These are phyloP conservation scores for Sterna hirundo DNA, from an alignment of 2,113 vertebrate genomes.

Conservation along the genomic window DNA sequence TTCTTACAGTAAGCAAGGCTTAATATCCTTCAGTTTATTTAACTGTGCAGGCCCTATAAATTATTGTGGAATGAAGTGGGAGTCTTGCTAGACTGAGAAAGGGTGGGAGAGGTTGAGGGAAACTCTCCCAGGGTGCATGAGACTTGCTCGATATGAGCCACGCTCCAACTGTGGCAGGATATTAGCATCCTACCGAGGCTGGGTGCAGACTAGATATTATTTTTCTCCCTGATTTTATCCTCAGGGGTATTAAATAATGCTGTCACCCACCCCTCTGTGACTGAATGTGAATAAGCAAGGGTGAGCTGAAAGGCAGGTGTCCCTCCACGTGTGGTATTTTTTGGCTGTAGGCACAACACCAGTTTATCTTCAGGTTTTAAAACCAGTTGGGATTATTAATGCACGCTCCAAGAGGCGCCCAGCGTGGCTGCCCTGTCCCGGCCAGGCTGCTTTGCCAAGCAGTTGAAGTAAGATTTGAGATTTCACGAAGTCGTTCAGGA, in stretches of 20 bases:
- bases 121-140: background rate
- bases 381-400: fast-evolving
- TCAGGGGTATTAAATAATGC: background rate
- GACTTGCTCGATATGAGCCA: fast-evolving
- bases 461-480: conserved; percentile 7
- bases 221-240: background rate
- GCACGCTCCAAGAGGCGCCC: fast-evolving
- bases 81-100: background rate
- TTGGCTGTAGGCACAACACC: background rate
- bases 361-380: fast-evolving
- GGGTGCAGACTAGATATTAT: background rate
- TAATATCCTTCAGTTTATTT: background rate
- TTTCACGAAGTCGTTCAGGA: background rate
- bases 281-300: background rate
- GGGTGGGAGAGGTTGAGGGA: background rate
- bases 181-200: background rate
- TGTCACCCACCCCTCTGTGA: background rate
- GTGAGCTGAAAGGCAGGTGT: background rate
- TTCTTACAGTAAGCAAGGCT: background rate
- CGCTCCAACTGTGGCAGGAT: background rate
- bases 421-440: fast-evolving
- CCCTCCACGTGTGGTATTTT: background rate
- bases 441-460: background rate
- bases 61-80: background rate
- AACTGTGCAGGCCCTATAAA: background rate